Evolutionary conservation across 2,888 invertebrate species (phyloP), one percentile per base, ranked within the genome.

Genomic region (Leptura quadrifasciata): DNA sequence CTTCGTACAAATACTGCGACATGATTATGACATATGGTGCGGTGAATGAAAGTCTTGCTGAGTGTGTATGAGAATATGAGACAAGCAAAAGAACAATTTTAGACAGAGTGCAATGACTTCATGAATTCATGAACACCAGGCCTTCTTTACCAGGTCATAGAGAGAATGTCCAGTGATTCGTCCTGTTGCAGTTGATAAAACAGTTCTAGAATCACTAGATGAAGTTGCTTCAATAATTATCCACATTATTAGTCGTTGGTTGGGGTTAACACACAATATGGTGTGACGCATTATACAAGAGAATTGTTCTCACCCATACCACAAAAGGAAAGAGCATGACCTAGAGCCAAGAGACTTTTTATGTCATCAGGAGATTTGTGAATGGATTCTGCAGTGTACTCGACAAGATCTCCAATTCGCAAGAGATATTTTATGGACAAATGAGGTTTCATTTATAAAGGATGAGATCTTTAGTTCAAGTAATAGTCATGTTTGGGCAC

Each of bases 401-500:
- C 57, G 18, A 6, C 57, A 57, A 20, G 20, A 57, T 20, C 17
- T 4, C 10, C 57, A 57, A 4, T 57, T 57, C 18, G 3, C 10
- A 20, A 2, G 20, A 57, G 18, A n/a, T 57, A 57, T 57, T 2
- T 57, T 57, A 20, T 57, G 57, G 18, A 57, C 57, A 20, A 18
- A 57, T 20, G 57, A 57, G 18, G 17, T 18, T 9, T 20, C 18
- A 2, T 57, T 17, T 18, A 18, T 18, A 10, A n/a, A 18, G 3
- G 10, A 18, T 9, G 57, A 18, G 18, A 20, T 57, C 5, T 57
- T 57, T 8, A 57, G 18, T 20, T 17, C 17, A n/a, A n/a, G 57
- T 17, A 57, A 57, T 20, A 57, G 57, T 57, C 57, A 57, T 20
- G 20, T 57, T 18, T 57, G 17, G 57, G 10, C 57, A 1, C 57